Evolutionary conservation across 2,888 invertebrate genomes (phyloP), one percentile per base, ranked within the genome.

Genomic region (Tryphoninae sp.): DNA sequence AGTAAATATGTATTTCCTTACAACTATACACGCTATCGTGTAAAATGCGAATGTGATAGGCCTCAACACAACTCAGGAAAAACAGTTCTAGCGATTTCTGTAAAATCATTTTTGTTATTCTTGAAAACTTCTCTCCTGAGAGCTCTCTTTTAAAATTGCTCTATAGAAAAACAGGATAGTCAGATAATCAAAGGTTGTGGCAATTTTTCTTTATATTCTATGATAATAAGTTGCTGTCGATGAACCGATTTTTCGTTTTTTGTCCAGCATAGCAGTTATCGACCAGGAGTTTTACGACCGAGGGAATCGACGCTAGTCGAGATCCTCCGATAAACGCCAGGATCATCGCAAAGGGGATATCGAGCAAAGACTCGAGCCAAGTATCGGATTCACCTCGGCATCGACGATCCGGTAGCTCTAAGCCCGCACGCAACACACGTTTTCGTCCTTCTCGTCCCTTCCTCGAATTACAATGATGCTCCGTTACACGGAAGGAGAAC

Each of bases 381-480:
- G 78, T 81, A 81, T 81, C 81, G 51, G 9, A 78, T 81, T 81
- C 68, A 11, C 67, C 4, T 22, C 2, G 23, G 51, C n/a, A 61
- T 26, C 19, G 51, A 62, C 58, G 80, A 79, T 84, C 83, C 83
- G 84, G 78, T 84, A 65, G 82, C 80, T 75, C 85, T 81, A 85
- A 86, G 76, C 83, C 81, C 84, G 84, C 81, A 83, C 86, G 85
- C 61, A 68, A 42, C 68, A 42, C 68, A 42, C 40, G 23, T 59
- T 67, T 55, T 40, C 74, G 62, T 22, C 68, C 67, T 76, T 68
- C 68, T 65, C 65, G 80, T 72, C 62, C 64, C 64, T 69, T 74
- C 53, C 69, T 81, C 81, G 69, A 78, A 81, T 81, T 81, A 81
- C 81, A 81, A 23, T 49, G 61, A 62, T n/a, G 49, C 69, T 78